phyloP scores from a whole-genome alignment of 1,140 invertebrate genomes.

The Cotesia vestalis region DNA sequence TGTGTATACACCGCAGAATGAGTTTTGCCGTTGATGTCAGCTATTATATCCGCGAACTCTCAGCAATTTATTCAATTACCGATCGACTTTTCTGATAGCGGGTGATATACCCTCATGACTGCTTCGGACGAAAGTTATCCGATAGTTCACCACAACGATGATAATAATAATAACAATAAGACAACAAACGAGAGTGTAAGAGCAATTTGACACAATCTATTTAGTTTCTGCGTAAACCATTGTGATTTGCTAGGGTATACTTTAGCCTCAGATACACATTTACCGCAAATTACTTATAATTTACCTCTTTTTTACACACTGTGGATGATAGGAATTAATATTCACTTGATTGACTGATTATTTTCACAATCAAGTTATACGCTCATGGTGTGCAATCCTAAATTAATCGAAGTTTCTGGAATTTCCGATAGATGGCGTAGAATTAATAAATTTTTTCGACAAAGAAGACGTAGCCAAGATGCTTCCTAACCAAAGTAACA shows the following conservation, averaged over 20 bases:
- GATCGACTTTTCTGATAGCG: conserved; percentile 57
- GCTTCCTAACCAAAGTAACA: too few species aligned
- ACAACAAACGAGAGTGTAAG: background rate
- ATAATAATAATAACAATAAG: too few species aligned
- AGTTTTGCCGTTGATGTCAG: background rate
- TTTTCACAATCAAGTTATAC: too few species aligned
- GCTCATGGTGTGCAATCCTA: too few species aligned
- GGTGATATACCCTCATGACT: conserved; percentile 34
- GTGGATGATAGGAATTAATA: too few species aligned
- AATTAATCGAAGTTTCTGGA: too few species aligned
- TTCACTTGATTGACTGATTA: too few species aligned
- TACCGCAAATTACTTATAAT: too few species aligned
- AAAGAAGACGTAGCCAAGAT: too few species aligned
- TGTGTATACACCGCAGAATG: background rate
- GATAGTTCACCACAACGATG: background rate
- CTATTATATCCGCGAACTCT: conserved; percentile 16
- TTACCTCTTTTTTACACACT: too few species aligned
- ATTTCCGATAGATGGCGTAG: too few species aligned
- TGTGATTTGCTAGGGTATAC: conserved; percentile 42
- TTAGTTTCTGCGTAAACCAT: conserved; percentile 42
- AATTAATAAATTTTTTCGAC: too few species aligned
- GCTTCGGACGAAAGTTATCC: background rate
- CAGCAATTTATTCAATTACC: conserved; percentile 60
- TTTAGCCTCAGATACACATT: background rate
- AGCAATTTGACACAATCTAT: conserved; percentile 55